phyloP scores from a whole-genome alignment of 2,797 vertebrate genomes.

The Petrocephalus sullivani region DNA sequence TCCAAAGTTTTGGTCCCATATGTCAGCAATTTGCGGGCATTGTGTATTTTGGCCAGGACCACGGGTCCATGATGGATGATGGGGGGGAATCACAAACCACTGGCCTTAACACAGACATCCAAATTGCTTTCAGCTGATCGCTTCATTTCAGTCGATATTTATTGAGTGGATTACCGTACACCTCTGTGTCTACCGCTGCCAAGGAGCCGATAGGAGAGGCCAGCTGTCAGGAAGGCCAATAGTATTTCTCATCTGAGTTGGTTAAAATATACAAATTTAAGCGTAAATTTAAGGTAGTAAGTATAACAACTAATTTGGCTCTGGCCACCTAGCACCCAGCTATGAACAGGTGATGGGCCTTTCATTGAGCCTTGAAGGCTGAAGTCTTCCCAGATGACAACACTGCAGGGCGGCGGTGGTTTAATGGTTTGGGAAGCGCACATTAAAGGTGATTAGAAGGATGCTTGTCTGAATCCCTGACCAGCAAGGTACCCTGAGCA shows the following conservation, averaged over 20 bases:
- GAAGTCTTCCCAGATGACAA: neutral
- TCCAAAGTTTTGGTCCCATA: slow-evolving; percentile 76
- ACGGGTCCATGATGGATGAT: slow-evolving; percentile 92
- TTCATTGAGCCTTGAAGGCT: neutral
- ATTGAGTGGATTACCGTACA: slow-evolving; percentile 75
- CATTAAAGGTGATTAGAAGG: too few relatives aligned
- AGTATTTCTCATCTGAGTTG: slow-evolving; percentile 53
- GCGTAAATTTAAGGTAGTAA: slow-evolving; percentile 52
- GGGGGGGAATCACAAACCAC: slow-evolving; percentile 83
- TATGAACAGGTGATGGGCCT: neutral
- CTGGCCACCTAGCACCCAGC: neutral
- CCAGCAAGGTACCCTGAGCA: too few relatives aligned
- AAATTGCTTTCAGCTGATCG: slow-evolving; percentile 98
- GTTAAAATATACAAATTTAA: slow-evolving; percentile 63
- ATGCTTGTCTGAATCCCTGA: too few relatives aligned
- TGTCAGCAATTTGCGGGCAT: slow-evolving; percentile 98
- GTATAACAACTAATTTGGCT: slow-evolving; percentile 52
- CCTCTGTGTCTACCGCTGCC: slow-evolving; percentile 61
- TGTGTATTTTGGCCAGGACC: slow-evolving; percentile 95
- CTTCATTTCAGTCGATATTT: slow-evolving; percentile 84
- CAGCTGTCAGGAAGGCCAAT: slow-evolving; percentile 41
- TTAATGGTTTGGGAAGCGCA: too few relatives aligned
- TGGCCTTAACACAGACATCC: slow-evolving; percentile 72
- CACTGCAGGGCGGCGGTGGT: neutral
- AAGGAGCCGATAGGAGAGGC: slow-evolving; percentile 32